phyloP scores from a whole-genome alignment of 2,888 invertebrate genomes.

The Metallyticus violacea region DNA sequence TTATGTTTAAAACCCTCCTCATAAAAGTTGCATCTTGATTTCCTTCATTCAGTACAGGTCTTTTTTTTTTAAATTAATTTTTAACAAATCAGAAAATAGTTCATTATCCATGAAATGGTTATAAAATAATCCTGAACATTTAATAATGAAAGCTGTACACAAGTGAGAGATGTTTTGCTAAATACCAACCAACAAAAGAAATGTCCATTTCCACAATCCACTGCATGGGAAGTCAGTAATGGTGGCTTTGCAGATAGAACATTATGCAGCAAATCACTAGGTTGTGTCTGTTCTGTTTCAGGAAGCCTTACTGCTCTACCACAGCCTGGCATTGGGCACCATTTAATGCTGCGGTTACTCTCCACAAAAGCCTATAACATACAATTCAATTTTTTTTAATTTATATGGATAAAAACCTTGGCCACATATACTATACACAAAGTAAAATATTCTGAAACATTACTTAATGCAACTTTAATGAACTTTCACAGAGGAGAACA shows the following conservation, averaged over 20 bases:
- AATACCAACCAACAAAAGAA: conserved; percentile 62
- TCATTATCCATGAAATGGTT: background rate
- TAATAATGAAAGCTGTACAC: too few species aligned
- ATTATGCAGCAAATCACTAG: conserved; percentile 17
- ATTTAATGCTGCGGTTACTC: conserved; percentile 65
- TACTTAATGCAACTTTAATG: too few species aligned
- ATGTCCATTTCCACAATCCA: conserved; percentile 68
- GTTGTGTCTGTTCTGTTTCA: conserved; percentile 50
- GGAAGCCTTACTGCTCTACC: conserved; percentile 62
- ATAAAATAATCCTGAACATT: background rate
- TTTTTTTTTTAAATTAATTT: background rate
- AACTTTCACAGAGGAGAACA: too few species aligned
- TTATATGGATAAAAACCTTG: too few species aligned
- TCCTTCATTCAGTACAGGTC: too few species aligned
- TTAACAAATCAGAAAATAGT: conserved; percentile 36
- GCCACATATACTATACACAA: too few species aligned
- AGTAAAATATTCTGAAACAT: too few species aligned
- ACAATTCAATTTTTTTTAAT: too few species aligned
- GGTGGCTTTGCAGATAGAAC: conserved; percentile 38
- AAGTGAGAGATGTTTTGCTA: too few species aligned
- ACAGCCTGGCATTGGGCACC: conserved; percentile 67
- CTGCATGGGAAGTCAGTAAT: conserved; percentile 56
- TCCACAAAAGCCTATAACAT: conserved; percentile 62
- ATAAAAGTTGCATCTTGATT: too few species aligned
- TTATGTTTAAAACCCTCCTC: too few species aligned